Conservation (phyloP, 2,113 vertebrate species). For the Amphilophus citrinellus region DNA sequence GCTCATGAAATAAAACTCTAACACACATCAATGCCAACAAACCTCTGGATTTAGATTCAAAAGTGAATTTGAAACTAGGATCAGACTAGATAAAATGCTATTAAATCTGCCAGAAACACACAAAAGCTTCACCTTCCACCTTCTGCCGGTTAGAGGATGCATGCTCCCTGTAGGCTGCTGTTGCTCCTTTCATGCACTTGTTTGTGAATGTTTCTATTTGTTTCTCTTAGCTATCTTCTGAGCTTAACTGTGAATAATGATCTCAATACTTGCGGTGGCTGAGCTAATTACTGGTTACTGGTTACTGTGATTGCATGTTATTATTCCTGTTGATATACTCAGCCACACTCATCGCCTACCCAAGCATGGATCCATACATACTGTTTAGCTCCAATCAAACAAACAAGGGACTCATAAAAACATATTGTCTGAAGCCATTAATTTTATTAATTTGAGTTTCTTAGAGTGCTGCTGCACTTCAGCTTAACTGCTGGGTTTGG, state of each 20-base stretch:
- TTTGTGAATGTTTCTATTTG: background rate
- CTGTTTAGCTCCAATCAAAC: background rate
- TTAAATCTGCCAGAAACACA: background rate
- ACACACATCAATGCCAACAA: background rate
- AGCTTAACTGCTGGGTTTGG: background rate
- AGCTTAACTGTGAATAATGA: background rate
- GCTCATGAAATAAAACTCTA: background rate
- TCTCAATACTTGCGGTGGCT: background rate
- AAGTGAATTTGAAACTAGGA: background rate
- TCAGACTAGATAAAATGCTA: background rate
- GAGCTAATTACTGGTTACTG: slow-evolving; percentile 2
- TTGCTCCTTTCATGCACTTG: background rate
- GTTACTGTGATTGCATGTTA: background rate
- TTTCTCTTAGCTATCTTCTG: background rate
- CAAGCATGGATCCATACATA: background rate
- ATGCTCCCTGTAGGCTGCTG: background rate
- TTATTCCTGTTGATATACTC: background rate
- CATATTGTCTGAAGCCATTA: background rate
- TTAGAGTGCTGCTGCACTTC: background rate
- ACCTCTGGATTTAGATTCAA: background rate
- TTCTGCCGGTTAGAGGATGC: background rate
- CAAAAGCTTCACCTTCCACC: background rate
- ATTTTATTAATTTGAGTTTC: background rate
- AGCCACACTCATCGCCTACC: background rate
- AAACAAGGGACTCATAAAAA: background rate